Percentiles rank a stretch among this genome's conserved stretches.
phyloP scores from a whole-genome alignment of 2,113 vertebrate species.

The Tetraodon nigroviridis region DNA sequence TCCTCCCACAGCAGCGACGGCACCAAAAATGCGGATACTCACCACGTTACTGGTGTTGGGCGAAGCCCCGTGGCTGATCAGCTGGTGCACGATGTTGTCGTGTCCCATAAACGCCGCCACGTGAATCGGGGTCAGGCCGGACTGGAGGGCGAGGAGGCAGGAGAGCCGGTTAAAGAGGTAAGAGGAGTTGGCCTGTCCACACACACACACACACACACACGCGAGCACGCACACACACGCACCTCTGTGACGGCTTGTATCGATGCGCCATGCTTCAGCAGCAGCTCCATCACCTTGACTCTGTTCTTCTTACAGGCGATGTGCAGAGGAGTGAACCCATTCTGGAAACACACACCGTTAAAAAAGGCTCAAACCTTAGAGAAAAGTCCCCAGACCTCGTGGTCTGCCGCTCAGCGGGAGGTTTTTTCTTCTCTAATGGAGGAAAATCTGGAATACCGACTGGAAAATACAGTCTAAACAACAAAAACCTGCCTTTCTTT shows the following conservation, averaged over 20 bases:
- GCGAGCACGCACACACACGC: slow-evolving; percentile 13
- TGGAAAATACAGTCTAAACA: slow-evolving; percentile 47
- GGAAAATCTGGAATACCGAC: slow-evolving; percentile 24
- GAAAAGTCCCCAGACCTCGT: slow-evolving; percentile 12
- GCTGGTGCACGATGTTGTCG: slow-evolving; percentile 94
- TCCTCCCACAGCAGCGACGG: too few species aligned
- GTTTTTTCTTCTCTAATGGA: slow-evolving; percentile 1
- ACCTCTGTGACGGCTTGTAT: slow-evolving; percentile 98
- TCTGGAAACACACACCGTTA: slow-evolving; percentile 69
- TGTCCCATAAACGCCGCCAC: slow-evolving; percentile 99
- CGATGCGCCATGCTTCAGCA: slow-evolving; percentile 94
- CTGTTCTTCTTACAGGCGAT: slow-evolving; percentile 99
- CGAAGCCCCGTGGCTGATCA: slow-evolving; percentile 92
- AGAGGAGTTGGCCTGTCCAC: background rate
- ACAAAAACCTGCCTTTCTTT: slow-evolving; percentile 13
- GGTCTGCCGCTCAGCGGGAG: slow-evolving; percentile 1
- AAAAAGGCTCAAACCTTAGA: background rate
- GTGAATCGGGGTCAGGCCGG: slow-evolving; percentile 96
- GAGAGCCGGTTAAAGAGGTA: background rate
- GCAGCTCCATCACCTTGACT: slow-evolving; percentile 97
- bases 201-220: background rate
- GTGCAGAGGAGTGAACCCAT: slow-evolving; percentile 97
- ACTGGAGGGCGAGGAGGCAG: slow-evolving; percentile 66
- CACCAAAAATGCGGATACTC: slow-evolving; percentile 56
- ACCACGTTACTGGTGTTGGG: slow-evolving; percentile 96